These are phyloP conservation scores for Nemotelus pantherinus DNA, from an alignment of 2,888 invertebrate species.

Conservation along the genomic window DNA sequence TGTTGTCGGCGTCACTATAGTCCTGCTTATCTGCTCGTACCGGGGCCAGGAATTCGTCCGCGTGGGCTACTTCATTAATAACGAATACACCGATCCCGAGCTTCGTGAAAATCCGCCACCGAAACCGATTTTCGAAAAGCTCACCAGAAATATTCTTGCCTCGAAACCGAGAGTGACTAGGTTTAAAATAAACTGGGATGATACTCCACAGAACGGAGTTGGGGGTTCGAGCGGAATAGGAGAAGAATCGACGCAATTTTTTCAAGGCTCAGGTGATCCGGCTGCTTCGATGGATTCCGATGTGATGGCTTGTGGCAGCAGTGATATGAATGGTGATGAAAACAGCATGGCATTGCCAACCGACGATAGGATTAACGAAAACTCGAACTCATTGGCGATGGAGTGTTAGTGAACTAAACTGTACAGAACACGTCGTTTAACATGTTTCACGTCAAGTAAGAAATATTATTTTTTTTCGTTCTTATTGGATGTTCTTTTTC, in stretches of 20 bases:
- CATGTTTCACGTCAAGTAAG: no score
- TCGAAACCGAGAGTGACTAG: constrained; percentile 94
- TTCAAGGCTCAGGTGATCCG: constrained; percentile 52
- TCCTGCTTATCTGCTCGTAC: constrained; percentile 94
- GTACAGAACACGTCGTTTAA: neutral
- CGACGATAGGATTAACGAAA: constrained; percentile 63
- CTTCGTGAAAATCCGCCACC: constrained; percentile 93
- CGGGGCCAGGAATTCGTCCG: constrained; percentile 93
- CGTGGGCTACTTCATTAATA: constrained; percentile 98
- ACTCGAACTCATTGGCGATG: constrained; percentile 65
- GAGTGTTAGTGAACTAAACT: constrained; percentile 59
- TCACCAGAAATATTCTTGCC: constrained; percentile 72
- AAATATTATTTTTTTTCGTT: neutral
- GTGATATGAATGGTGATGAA: constrained; percentile 57
- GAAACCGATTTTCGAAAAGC: constrained; percentile 92
- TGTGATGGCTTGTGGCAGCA: constrained; percentile 40
- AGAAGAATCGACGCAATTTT: constrained; percentile 51
- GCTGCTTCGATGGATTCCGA: constrained; percentile 37
- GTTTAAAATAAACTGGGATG: constrained; percentile 98
- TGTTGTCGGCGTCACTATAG: constrained; percentile 97
- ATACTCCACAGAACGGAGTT: constrained; percentile 66
- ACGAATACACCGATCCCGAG: constrained; percentile 94
- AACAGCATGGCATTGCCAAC: constrained; percentile 61
- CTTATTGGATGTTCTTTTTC: neutral
- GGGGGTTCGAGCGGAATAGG: constrained; percentile 56